Evolutionary conservation across 2,888 invertebrate species (phyloP), one percentile per base, ranked within the genome.

Genomic region (Tipula helvola): DNA sequence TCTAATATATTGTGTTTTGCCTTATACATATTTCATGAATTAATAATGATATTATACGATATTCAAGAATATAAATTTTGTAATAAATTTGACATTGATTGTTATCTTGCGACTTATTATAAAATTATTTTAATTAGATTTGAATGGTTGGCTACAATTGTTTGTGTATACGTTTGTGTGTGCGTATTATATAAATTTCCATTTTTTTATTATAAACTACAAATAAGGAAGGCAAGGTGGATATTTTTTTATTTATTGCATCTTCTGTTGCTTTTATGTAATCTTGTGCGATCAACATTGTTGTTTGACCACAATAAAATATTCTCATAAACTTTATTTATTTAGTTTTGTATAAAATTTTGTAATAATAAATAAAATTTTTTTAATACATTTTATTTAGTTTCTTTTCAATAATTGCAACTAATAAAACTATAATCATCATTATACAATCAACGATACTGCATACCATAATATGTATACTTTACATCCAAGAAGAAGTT

Each of bases 61-160:
- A 39, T 39, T 28, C 28, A 28, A 57, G 57, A 57, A 57, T 5
- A 57, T 18, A 57, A 52, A 52, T 16, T n/a, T 16, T 52, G 16
- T 52, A 52, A 52, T 52, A 52, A 52, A 52, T 71, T 28, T 71
- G 28, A 71, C 71, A 71, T 71, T 71, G 71, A 71, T 71, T 10
- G 71, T 71, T 71, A 71, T 71, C 71, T 71, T 1, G 71, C 71
- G 71, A 71, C 71, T 71, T 71, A 71, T 71, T 71, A 71, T 71
- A 71, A 71, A 71, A 71, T 71, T 71, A 71, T 71, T 71, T 71
- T 71, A 71, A 71, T 71, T 71, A 71, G 71, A 71, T 71, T 71
- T 18, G 71, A 71, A 71, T 71, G 71, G 71, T 28, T 71, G 71
- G 28, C 28, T 71, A 28, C 28, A 18, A 8, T n/a, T 57, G 52